Evolutionary conservation across 2,888 invertebrate genomes (phyloP), one percentile per base, ranked within the genome.

Genomic region (Idaea dimidiata): DNA sequence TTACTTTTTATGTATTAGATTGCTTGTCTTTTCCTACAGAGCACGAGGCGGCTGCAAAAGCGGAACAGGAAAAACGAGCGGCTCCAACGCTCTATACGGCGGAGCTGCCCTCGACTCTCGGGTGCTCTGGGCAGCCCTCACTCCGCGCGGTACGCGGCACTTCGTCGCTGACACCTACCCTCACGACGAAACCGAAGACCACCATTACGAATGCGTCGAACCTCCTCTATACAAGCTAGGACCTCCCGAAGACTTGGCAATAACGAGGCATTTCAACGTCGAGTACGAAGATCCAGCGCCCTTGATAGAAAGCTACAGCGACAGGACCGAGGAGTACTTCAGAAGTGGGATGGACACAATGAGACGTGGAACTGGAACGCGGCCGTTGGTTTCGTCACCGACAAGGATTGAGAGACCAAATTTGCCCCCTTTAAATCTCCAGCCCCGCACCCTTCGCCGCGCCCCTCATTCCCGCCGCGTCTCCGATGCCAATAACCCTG

Each of bases 381-480:
- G 97, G 59, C 96, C 96, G 0, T 86, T 95, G 18, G 96, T 97
- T 0, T 96, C 97, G 6, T 96, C 96, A 0, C 97, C 97, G 0
- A 96, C 96, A 0, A 93, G 96, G 72, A 96, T 97, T 74, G 97
- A 97, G 78, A 95, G 97, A 75, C 96, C 97, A 0, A 97, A 97
- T 79, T 83, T 96, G 63, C 96, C 97, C 8, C 96, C 97, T 0
- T 84, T 97, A 57, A 97, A 97, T 80, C 93, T 96, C 32, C 93
- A 93, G 74, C 89, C 89, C 1, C 81, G 93, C 7, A 93, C 94
- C 0, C 84, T 94, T 0, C 91, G 94, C 62, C 80, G 93, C 53
- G 86, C 92, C 0, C 88, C 93, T 0, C 92, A 89, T 66, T 93
- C 93, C 6, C 89, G 93, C 60, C 89, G 93, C 33, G 91, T 93